Evolutionary conservation across 2,797 vertebrate species (phyloP).

Genomic region (Synanceia verrucosa): DNA sequence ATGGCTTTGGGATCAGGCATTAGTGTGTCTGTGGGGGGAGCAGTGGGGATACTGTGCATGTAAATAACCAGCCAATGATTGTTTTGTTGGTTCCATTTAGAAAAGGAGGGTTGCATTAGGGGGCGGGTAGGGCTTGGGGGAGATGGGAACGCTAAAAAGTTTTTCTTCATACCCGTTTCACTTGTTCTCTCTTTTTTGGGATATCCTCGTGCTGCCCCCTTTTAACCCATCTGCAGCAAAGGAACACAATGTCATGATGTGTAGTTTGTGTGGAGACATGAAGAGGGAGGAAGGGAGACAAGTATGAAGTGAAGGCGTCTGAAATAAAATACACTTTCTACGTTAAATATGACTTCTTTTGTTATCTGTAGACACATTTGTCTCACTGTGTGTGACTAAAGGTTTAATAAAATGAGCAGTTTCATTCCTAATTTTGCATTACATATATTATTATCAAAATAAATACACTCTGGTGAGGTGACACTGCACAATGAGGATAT

Average conservation of each 20-base stretch:
- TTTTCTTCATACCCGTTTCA: conserved; percentile 67
- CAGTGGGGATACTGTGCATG: conserved; percentile 75
- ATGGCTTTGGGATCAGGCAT: conserved; percentile 77
- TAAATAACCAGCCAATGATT: conserved; percentile 82
- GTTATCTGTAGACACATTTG: conserved; percentile 31
- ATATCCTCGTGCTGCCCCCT: conserved; percentile 8
- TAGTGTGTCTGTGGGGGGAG: conserved; percentile 65
- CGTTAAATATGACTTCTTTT: conserved; percentile 56
- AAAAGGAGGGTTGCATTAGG: conserved; percentile 50
- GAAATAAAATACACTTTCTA: conserved; percentile 81
- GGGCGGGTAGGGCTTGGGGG: conserved; percentile 24
- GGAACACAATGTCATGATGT: conserved; percentile 6
- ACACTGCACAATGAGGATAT: conserved; percentile 5
- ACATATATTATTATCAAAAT: conserved; percentile 32
- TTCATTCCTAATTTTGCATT: conserved; percentile 26
- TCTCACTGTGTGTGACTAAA: neutral
- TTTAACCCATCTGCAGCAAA: conserved; percentile 24
- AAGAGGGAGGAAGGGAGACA: conserved; percentile 44
- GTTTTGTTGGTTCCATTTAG: conserved; percentile 76
- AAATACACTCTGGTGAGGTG: conserved; percentile 12
- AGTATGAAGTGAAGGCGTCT: conserved; percentile 69
- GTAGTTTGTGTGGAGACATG: conserved; percentile 33
- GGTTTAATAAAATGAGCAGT: conserved; percentile 34
- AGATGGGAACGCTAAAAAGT: conserved; percentile 32
- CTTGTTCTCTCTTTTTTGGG: conserved; percentile 47